These are phyloP conservation scores for Diarsia rubi DNA, from an alignment of 2,888 invertebrate genomes.

Conservation along the genomic window DNA sequence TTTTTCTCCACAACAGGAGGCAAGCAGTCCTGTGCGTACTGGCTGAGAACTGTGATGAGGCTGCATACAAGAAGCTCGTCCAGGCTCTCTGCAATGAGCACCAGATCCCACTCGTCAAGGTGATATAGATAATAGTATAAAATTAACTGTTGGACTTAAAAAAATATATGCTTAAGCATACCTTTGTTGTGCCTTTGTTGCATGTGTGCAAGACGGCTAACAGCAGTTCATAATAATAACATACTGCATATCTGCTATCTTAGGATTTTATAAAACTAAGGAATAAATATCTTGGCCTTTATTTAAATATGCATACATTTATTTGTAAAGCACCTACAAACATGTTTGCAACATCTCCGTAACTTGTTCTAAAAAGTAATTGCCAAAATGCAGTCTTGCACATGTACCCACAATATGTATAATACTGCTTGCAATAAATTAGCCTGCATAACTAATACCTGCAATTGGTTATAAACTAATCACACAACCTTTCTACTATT, in stretches of 20 bases:
- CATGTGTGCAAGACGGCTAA: not conserved
- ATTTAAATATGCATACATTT: not conserved
- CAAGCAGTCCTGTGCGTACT: conserved; percentile 99
- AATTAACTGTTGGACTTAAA: not conserved
- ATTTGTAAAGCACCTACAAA: not conserved
- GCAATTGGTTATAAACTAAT: not conserved
- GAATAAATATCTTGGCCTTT: not conserved
- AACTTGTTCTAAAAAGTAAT: not conserved
- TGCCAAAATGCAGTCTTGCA: not conserved
- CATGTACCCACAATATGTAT: not conserved
- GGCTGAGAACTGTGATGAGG: conserved; percentile 99
- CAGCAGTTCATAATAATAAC: not conserved
- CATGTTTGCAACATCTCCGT: not conserved
- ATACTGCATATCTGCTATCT: not conserved
- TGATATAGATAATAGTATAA: conserved; percentile 60
- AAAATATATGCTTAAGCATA: no score
- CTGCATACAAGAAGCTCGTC: conserved; percentile 98
- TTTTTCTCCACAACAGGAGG: conserved; percentile 91
- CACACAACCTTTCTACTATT: not conserved
- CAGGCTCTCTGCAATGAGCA: conserved; percentile 99
- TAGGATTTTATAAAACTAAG: not conserved
- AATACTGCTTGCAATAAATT: not conserved
- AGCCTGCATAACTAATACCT: not conserved
- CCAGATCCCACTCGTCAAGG: conserved; percentile 98
- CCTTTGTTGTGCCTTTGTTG: not conserved